Evolutionary conservation across 2,888 invertebrate genomes (phyloP), one percentile per base, ranked within the genome.

Genomic region (Caenorhabditis zanzibari): DNA sequence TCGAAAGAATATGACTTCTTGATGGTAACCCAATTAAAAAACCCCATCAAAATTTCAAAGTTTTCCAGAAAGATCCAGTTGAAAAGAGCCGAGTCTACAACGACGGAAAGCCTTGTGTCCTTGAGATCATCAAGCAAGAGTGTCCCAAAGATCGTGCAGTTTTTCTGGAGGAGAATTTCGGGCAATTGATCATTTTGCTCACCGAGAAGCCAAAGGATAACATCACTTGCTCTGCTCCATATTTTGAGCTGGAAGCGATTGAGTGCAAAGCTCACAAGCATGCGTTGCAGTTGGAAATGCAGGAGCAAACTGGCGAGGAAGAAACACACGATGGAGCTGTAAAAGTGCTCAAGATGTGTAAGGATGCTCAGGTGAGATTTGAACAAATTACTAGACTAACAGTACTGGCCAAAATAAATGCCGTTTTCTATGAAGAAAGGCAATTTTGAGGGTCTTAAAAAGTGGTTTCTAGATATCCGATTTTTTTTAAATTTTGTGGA

Each of bases 271-370:
- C 66, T 66, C 66, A 66, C 14, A 66, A 66, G 22, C 66, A 66
- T 12, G 66, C 66, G 2, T 16, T 66, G 0, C 66, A 66, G 28
- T 49, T 66, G 24, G 66, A 66, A 22, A 66, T 66, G 66, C 66
- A 66, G 14, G 66, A 66, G 7, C 66, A 66, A 26, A 49, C 49
- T 2, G 66, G 66, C 32, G 66, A 49, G 26, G 49, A 66, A n/a
- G 66, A 66, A 32, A 66, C 66, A 22, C 66, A 66, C 22, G 66
- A 66, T 66, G 66, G 66, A 66, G 66, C 66, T n/a, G 66, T 66
- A 2, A 66, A 66, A 22, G 66, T 66, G 32, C 19, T 66, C n/a
- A 47, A 47, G 28, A 66, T 66, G 66, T 66, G 66, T 49, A 66
- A 66, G 28, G 49, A 66, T 49, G 49, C 66, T 32, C 32, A 66